phyloP scores from a whole-genome alignment of 2,888 invertebrate species.

The Cerastoderma edule region DNA sequence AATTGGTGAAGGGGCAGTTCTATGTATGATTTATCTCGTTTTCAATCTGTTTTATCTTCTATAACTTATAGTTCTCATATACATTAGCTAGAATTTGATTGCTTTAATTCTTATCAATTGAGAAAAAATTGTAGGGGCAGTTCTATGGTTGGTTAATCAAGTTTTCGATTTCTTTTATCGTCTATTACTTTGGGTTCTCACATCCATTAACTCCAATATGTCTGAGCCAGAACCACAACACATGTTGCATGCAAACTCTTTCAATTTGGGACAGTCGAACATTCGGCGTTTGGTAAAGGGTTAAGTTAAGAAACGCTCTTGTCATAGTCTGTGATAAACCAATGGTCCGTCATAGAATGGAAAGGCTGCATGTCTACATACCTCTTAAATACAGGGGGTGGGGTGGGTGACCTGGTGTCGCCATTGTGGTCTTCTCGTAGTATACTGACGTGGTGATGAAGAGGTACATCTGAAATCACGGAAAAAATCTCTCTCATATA shows the following conservation, averaged over 20 bases:
- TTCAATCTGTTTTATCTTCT: too few relatives aligned
- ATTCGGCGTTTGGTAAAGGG: not conserved
- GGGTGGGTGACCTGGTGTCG: conserved; percentile 32
- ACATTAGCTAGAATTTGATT: too few relatives aligned
- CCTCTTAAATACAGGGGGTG: conserved; percentile 24
- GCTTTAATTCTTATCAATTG: too few relatives aligned
- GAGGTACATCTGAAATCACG: conserved; percentile 23
- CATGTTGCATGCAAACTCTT: not conserved
- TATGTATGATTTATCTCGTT: too few relatives aligned
- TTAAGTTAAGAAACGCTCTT: not conserved
- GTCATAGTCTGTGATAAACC: not conserved
- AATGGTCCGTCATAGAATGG: not conserved
- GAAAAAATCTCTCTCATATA: not conserved
- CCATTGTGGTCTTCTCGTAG: conserved; percentile 12
- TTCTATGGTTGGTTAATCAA: too few relatives aligned
- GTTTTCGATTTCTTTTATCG: too few relatives aligned
- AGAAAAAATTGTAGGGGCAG: too few relatives aligned
- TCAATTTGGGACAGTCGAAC: not conserved
- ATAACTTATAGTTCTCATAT: too few relatives aligned
- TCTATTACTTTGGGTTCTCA: not conserved
- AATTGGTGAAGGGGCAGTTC: too few relatives aligned
- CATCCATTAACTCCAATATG: not conserved
- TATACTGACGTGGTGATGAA: conserved; percentile 3
- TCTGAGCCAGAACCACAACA: not conserved
- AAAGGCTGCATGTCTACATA: not conserved